phyloP scores from a whole-genome alignment of 2,797 vertebrate genomes.

The Cossypha dichroa region DNA sequence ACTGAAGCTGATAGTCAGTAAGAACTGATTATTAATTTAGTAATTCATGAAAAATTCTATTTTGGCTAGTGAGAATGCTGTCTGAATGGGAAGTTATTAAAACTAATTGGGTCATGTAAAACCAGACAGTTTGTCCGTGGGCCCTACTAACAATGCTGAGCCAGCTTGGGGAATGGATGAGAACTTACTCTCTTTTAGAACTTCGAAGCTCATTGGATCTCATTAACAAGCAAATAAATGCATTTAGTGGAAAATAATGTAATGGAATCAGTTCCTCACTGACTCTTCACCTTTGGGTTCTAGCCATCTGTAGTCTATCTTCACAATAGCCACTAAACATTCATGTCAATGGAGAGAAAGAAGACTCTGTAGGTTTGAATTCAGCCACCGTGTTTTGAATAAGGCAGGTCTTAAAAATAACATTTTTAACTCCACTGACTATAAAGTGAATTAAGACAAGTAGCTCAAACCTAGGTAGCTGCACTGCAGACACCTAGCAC shows the following conservation, averaged over 20 bases:
- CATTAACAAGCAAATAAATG: neutral
- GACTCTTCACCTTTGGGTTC: neutral
- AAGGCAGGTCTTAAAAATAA: neutral
- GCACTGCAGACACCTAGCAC: neutral
- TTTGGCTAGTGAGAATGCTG: neutral
- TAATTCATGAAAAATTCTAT: slow-evolving; percentile 36
- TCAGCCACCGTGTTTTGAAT: neutral
- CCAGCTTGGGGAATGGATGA: neutral
- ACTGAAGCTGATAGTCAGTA: neutral
- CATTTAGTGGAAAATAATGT: neutral
- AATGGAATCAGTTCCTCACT: neutral
- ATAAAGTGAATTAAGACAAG: neutral
- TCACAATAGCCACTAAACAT: neutral
- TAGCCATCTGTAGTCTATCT: neutral
- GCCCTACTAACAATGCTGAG: neutral
- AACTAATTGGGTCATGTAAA: neutral
- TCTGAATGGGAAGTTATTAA: slow-evolving; percentile 3
- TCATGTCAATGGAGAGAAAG: neutral
- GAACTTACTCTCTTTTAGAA: neutral
- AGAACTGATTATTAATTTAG: slow-evolving; percentile 23
- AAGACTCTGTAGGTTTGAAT: neutral
- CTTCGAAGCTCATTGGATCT: neutral
- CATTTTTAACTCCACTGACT: neutral
- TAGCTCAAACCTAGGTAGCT: neutral
- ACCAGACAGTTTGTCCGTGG: neutral